A percentile compares a stretch with the other conserved stretches of the same genome.
Evolutionary conservation across 30 jellyfish, hydroid and myxozoan species (phyloP).

Genomic region (Sanderia malayensis): DNA sequence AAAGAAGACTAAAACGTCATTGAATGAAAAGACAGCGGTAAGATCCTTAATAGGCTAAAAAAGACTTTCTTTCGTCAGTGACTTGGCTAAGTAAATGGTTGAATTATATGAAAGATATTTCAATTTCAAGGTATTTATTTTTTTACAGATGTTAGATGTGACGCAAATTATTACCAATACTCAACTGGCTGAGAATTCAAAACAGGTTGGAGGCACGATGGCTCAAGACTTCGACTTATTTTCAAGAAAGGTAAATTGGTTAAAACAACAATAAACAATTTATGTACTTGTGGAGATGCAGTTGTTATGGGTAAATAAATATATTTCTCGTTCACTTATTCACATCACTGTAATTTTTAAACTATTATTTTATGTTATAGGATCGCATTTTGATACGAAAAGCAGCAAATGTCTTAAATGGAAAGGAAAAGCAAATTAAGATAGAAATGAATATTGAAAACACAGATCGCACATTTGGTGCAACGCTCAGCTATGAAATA

Average conservation of each 20-base stretch:
- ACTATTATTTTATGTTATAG: slow-evolving; percentile 12
- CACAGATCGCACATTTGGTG: slow-evolving; percentile 71
- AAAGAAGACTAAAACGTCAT: slow-evolving; percentile 30
- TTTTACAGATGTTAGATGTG: slow-evolving; percentile 48
- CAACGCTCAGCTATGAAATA: slow-evolving; percentile 74
- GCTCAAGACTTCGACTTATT: slow-evolving; percentile 39
- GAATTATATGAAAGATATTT: too few relatives aligned
- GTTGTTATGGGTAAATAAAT: too few relatives aligned
- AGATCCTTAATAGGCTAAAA: too few relatives aligned
- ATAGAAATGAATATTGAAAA: slow-evolving; percentile 70
- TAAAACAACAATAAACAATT: background rate
- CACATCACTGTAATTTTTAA: too few relatives aligned
- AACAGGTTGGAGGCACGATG: slow-evolving; percentile 63
- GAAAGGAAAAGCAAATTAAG: slow-evolving; percentile 33
- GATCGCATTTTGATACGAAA: slow-evolving; percentile 51
- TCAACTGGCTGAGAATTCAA: slow-evolving; percentile 11
- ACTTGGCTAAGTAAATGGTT: too few relatives aligned
- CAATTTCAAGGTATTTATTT: too few relatives aligned
- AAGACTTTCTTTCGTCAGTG: too few relatives aligned
- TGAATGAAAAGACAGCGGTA: slow-evolving; percentile 77
- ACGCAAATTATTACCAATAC: slow-evolving; percentile 29
- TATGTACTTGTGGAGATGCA: too few relatives aligned
- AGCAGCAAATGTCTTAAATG: slow-evolving; percentile 57
- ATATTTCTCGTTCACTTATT: too few relatives aligned
- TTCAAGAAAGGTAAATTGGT: slow-evolving; percentile 39